Evolutionary conservation across 2,113 vertebrate genomes (phyloP), one percentile per base, ranked within the genome.

Genomic region (Kryptolebias marmoratus): DNA sequence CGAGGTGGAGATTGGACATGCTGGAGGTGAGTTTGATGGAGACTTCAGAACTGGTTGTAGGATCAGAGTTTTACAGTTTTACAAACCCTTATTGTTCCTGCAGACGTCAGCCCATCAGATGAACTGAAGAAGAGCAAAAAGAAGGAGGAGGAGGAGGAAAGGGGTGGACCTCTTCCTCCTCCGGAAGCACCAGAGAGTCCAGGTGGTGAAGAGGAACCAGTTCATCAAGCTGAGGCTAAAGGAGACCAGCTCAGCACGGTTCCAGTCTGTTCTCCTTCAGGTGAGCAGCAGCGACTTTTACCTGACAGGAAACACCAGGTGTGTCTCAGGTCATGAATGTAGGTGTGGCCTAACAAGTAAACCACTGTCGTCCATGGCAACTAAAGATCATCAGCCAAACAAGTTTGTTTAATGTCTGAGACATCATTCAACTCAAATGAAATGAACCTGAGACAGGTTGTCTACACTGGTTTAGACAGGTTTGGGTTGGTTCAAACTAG

Each of bases 21-120:
- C 65, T 30, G 12, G 11, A 14, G 72, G 84, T 88, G 55, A 85
- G 88, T 88, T 28, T 65, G 50, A 9, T 5, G n/a, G 7, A 36
- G 31, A 64, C n/a, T n/a, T 0, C n/a, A 22, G n/a, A 15, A 2
- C 6, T 13, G 1, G 48, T 31, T 42, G 27, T 32, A 3, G 2
- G 5, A n/a, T 39, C 18, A 49, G 28, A 52, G 1, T 11, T 5
- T 1, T 14, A 2, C 12, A 30, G n/a, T 39, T 67, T 64, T 52
- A 22, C 53, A 16, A 28, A 53, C 30, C 39, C 30, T 15, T 55
- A 6, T 16, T 64, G 11, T 60, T 71, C 16, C 36, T 75, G 1
- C 54, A 90, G 89, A 64, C 1, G 11, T 61, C 45, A 6, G 2
- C 31, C 47, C 9, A 11, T 67, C 53, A 36, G 11, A 73, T 28